Conservation (phyloP, 2,888 invertebrate genomes). For the Hetaerina titia region DNA sequence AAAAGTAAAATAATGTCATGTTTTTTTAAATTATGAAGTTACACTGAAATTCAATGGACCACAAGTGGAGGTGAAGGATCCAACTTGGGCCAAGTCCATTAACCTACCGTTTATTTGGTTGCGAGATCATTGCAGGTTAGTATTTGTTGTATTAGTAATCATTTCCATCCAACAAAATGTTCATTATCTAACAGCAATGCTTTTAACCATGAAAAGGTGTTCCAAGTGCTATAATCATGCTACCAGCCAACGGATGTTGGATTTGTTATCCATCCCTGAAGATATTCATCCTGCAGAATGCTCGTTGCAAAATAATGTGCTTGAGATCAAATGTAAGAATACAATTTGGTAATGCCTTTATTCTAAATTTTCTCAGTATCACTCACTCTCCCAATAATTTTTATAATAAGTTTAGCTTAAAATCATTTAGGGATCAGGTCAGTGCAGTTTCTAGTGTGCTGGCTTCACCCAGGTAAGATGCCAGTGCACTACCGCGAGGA, state of each 20-base stretch:
- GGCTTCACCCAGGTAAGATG: too few species aligned
- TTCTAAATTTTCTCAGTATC: too few species aligned
- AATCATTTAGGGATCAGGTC: neutral
- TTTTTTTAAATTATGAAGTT: neutral
- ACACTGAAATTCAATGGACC: slow-evolving; percentile 20
- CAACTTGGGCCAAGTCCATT: slow-evolving; percentile 28
- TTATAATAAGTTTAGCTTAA: neutral
- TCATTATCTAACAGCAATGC: slow-evolving; percentile 74
- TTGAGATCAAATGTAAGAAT: slow-evolving; percentile 80
- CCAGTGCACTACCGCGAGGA: too few species aligned
- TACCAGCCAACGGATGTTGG: slow-evolving; percentile 81
- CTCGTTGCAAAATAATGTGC: slow-evolving; percentile 74
- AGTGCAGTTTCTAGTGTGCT: neutral
- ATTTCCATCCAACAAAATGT: slow-evolving; percentile 70
- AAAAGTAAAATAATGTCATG: neutral
- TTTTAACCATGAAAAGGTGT: slow-evolving; percentile 77
- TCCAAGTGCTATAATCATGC: slow-evolving; percentile 80
- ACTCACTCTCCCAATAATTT: neutral
- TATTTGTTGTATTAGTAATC: neutral
- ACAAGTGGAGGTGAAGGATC: slow-evolving; percentile 37
- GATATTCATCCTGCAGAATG: slow-evolving; percentile 76
- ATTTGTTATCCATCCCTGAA: slow-evolving; percentile 80
- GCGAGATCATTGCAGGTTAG: slow-evolving; percentile 81
- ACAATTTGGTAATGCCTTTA: neutral
- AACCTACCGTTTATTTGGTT: slow-evolving; percentile 80